Evolutionary conservation across 2,797 vertebrate genomes (phyloP).

Genomic region (Notoglanidium macrostoma): DNA sequence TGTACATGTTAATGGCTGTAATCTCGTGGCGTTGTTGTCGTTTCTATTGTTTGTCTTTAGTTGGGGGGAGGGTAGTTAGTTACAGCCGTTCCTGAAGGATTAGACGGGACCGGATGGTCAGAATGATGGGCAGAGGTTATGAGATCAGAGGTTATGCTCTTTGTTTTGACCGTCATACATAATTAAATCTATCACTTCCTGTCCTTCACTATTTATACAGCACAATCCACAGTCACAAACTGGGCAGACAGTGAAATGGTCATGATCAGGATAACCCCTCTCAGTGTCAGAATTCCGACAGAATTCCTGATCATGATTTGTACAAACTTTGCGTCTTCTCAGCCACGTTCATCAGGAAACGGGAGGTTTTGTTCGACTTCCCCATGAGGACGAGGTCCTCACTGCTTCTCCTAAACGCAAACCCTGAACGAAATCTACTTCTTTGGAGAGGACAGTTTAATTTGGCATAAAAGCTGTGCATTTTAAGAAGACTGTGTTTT

Average conservation of each 20-base stretch:
- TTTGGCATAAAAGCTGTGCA: not conserved
- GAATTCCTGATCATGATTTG: not conserved
- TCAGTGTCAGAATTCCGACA: not conserved
- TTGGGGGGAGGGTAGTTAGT: not conserved
- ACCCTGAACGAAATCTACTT: not conserved
- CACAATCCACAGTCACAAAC: not conserved
- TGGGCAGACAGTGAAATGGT: not conserved
- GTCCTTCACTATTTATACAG: not conserved
- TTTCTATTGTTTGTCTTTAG: not conserved
- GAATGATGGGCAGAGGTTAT: not conserved
- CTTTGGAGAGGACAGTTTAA: not conserved
- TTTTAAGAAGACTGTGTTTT: not conserved
- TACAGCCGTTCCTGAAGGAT: not conserved
- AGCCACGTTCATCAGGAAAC: not conserved
- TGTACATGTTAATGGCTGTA: constrained; percentile 7
- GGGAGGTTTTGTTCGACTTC: not conserved
- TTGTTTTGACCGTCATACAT: not conserved
- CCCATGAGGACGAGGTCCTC: not conserved
- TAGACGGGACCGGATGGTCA: not conserved
- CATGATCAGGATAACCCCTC: not conserved
- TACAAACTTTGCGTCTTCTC: not conserved
- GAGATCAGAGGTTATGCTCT: not conserved
- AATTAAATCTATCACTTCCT: not conserved
- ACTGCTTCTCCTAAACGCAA: not conserved
- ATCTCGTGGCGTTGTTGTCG: not conserved